Conservation (phyloP, 2,888 invertebrate genomes). For the Sipha maydis region DNA sequence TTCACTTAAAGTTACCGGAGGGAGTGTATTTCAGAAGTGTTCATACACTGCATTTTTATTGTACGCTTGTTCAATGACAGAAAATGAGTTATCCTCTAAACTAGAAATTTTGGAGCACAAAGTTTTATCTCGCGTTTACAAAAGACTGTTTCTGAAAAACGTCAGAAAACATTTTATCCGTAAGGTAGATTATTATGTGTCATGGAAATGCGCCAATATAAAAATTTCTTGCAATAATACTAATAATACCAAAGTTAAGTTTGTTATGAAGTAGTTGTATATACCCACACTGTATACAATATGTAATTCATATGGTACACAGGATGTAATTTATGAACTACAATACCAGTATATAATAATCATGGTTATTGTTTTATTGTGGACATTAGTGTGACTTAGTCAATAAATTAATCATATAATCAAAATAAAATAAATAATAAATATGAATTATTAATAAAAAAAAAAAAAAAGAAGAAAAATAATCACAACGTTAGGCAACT, state of each 20-base stretch:
- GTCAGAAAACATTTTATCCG: constrained; percentile 24
- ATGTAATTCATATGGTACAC: background rate
- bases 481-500: no score
- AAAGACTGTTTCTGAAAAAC: background rate
- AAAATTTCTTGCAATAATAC: background rate
- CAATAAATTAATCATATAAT: background rate
- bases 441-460: background rate
- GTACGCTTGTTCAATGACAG: background rate
- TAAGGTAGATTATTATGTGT: background rate
- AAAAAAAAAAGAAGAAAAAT: background rate
- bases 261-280: constrained; percentile 1
- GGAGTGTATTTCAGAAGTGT: background rate
- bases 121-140: constrained; percentile 8
- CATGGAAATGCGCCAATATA: background rate
- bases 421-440: background rate
- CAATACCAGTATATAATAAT: background rate
- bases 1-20: constrained; percentile 11
- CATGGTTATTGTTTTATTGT: background rate
- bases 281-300: background rate
- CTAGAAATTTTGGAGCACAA: background rate
- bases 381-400: background rate
- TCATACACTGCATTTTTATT: background rate
- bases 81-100: background rate
- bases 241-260: constrained; percentile 13
- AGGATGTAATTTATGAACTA: constrained; percentile 8